A percentile compares a stretch with the other conserved stretches of the same genome.
Conservation (phyloP, 2,113 vertebrate genomes). For the Caracal caracal region DNA sequence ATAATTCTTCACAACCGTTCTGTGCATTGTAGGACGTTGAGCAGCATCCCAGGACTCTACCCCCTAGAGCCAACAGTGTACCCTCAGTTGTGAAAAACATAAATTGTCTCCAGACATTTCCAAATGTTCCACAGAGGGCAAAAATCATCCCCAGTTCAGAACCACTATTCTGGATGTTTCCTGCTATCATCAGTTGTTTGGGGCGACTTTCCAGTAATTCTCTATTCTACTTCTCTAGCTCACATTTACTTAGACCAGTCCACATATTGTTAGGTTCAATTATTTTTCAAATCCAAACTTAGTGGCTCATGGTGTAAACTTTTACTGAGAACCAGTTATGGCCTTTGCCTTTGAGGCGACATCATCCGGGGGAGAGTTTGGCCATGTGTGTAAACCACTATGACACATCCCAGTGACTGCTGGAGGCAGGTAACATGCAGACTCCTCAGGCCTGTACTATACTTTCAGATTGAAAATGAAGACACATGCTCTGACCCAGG, state of each 20-base stretch:
- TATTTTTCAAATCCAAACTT: not conserved
- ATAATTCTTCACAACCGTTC: not conserved
- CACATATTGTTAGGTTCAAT: not conserved
- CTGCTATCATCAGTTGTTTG: not conserved
- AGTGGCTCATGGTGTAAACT: not conserved
- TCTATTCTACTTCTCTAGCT: not conserved
- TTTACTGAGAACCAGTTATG: not conserved
- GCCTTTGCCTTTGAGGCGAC: not conserved
- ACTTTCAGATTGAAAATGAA: not conserved
- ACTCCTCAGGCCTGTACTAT: accelerated
- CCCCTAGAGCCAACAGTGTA: not conserved
- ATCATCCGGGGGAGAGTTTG: not conserved
- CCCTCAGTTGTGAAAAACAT: not conserved
- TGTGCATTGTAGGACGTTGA: not conserved
- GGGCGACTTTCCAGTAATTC: not conserved
- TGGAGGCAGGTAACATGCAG: not conserved
- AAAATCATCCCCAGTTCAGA: not conserved
- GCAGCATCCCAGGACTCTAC: not conserved
- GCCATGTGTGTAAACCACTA: not conserved
- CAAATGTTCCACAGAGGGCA: not conserved
- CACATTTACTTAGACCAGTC: not conserved
- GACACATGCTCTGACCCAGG: not conserved
- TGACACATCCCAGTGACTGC: not conserved
- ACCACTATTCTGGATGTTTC: not conserved
- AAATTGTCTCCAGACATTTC: not conserved